Conservation (phyloP, 2,888 invertebrate genomes). For the Trichopoda pennipes region DNA sequence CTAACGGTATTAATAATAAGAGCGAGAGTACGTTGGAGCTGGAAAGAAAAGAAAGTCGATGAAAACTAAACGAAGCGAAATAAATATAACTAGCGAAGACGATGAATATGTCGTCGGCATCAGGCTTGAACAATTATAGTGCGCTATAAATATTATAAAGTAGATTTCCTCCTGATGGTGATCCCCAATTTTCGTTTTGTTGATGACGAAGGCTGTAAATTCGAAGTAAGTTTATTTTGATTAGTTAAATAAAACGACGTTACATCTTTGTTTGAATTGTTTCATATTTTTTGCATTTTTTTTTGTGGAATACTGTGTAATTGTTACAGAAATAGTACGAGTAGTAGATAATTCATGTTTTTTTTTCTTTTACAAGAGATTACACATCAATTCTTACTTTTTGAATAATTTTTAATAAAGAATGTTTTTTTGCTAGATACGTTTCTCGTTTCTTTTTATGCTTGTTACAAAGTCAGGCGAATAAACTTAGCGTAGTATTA, state of each 20-base stretch:
- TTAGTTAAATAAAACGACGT: constrained; percentile 67
- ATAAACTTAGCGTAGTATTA: constrained; percentile 68
- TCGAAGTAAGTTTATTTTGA: constrained; percentile 50
- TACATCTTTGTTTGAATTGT: constrained; percentile 39
- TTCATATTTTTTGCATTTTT: constrained; percentile 59
- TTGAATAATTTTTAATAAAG: constrained; percentile 16
- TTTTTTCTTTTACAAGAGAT: constrained; percentile 41
- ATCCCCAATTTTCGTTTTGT: background rate
- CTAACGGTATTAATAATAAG: constrained; percentile 22
- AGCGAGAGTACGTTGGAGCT: background rate
- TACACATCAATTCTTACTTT: constrained; percentile 61
- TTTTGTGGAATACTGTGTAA: constrained; percentile 68
- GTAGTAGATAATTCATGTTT: constrained; percentile 58
- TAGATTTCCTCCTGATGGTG: no score
- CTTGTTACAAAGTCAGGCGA: constrained; percentile 48
- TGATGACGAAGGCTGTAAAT: constrained; percentile 58
- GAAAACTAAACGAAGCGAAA: constrained; percentile 10
- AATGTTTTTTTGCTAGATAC: constrained; percentile 38
- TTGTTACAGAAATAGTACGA: constrained; percentile 67
- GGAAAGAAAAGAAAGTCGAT: background rate
- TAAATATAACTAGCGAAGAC: background rate
- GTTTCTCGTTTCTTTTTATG: constrained; percentile 41
- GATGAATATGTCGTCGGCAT: background rate
- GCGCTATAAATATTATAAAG: no score
- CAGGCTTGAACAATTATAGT: no score